Percentiles rank a stretch among this genome's conserved stretches.
These are phyloP conservation scores for Polydrusus tereticollis DNA, from an alignment of 2,888 invertebrate species.

Conservation along the genomic window DNA sequence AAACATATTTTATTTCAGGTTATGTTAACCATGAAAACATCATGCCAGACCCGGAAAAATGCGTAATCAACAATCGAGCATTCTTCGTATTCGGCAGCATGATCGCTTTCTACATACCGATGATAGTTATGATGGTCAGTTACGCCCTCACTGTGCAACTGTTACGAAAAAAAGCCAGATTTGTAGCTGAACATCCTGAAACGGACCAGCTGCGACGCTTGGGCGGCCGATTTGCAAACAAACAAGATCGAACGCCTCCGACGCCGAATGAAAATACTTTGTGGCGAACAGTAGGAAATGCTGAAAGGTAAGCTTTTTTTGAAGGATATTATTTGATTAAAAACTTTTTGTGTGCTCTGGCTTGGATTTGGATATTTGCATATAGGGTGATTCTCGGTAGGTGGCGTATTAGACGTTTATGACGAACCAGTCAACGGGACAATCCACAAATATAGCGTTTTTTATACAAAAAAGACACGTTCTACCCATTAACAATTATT, in stretches of 20 bases:
- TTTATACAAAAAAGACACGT: too few species aligned
- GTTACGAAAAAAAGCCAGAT: conserved; percentile 82
- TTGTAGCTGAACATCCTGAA: conserved; percentile 77
- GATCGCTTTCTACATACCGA: conserved; percentile 95
- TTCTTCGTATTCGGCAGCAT: conserved; percentile 94
- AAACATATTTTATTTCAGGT: conserved; percentile 70
- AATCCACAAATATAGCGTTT: too few species aligned
- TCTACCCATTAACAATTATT: too few species aligned
- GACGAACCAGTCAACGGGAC: too few species aligned
- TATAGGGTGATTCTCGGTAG: too few species aligned
- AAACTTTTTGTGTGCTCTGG: neutral
- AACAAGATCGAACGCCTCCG: conserved; percentile 59
- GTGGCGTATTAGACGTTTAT: too few species aligned
- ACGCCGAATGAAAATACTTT: conserved; percentile 53
- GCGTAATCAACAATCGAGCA: conserved; percentile 86
- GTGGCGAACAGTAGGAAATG: conserved; percentile 66
- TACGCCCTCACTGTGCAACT: conserved; percentile 91
- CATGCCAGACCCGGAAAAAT: conserved; percentile 82
- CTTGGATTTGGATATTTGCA: too few species aligned
- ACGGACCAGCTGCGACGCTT: conserved; percentile 71
- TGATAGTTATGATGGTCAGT: conserved; percentile 94
- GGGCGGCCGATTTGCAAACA: conserved; percentile 57
- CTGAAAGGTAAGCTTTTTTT: conserved; percentile 60
- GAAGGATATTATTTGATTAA: neutral
- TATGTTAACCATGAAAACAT: conserved; percentile 82